Base-by-base conservation (phyloP, 2,113 vertebrate species). In the Rynchops niger region DNA sequence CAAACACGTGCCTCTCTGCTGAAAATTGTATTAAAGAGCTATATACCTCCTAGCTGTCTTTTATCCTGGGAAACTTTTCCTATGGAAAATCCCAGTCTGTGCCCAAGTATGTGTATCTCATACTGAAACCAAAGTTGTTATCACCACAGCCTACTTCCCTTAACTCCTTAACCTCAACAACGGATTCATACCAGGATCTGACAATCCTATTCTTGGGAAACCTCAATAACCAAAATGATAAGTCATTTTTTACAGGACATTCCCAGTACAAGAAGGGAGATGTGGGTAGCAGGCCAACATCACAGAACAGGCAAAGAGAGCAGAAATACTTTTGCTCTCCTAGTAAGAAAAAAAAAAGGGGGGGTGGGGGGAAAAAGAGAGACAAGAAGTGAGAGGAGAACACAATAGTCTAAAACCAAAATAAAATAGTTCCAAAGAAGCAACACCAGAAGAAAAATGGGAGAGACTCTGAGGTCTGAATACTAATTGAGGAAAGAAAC, bases 71-170 rank as follows among this genome's bases (percentile, higher is more conserved):
- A 27, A 93, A 43, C 11, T 45, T 88, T 94, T 91, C 89, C 93
- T 80, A 73, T 87, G 95, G 95, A 95, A 96, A 97, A 97, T 89
- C 74, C 84, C 70, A 92, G 89, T 19, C 80, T 50, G n/a, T 85
- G 84, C 62, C 86, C 82, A 77, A 55, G 47, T 42, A 27, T 23
- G 55, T 11, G 58, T 73, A 61, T 80, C 82, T 88, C 71, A 66
- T 14, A 52, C 73, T 72, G 69, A 91, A 82, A 71, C 55, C 88
- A 30, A 74, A 86, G 89, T 29, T 72, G 62, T 85, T 93, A 62
- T 61, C 77, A 67, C n/a, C 86, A 82, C 78, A 93, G 74, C 45
- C 74, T 53, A 47, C 50, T 81, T 86, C 71, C 55, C 78, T 90
- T 53, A 84, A 89, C 58, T 93, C 73, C 66, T 82, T 89, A 49